These are phyloP conservation scores for Poeciliopsis presidionis DNA, from an alignment of 2,797 vertebrate species.

Conservation along the genomic window DNA sequence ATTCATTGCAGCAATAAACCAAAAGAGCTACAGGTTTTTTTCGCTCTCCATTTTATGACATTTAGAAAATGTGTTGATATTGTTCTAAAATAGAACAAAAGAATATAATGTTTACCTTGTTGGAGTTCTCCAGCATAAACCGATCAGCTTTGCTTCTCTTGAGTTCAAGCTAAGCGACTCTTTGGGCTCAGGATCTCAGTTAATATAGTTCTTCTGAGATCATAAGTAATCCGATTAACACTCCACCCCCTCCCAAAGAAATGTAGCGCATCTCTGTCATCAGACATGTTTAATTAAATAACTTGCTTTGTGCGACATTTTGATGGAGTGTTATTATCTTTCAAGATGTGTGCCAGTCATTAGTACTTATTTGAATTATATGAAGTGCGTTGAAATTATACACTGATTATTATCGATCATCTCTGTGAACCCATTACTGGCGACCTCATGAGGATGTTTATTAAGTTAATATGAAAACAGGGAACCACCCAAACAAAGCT, in stretches of 20 bases:
- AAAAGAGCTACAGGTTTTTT: neutral
- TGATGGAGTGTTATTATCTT: neutral
- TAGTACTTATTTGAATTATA: neutral
- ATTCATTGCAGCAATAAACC: neutral
- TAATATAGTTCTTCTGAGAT: constrained; percentile 40
- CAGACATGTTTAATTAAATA: constrained; percentile 3
- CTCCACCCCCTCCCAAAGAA: constrained; percentile 37
- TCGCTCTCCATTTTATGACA: neutral
- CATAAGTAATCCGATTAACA: constrained; percentile 44
- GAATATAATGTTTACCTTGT: constrained; percentile 15
- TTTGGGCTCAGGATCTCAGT: constrained; percentile 20
- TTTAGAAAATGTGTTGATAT: neutral
- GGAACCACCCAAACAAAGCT: neutral
- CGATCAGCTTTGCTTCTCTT: constrained; percentile 3
- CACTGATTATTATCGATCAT: neutral
- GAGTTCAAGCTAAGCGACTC: constrained; percentile 1
- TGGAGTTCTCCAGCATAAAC: neutral
- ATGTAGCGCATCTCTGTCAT: constrained; percentile 3
- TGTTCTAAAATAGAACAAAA: neutral
- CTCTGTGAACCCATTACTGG: neutral
- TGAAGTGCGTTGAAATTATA: neutral
- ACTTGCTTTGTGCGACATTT: neutral
- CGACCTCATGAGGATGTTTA: neutral
- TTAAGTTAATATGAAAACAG: neutral
- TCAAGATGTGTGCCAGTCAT: neutral